These are phyloP conservation scores for Pteronotus mesoamericanus DNA, from an alignment of 2,797 vertebrate species.

Conservation along the genomic window DNA sequence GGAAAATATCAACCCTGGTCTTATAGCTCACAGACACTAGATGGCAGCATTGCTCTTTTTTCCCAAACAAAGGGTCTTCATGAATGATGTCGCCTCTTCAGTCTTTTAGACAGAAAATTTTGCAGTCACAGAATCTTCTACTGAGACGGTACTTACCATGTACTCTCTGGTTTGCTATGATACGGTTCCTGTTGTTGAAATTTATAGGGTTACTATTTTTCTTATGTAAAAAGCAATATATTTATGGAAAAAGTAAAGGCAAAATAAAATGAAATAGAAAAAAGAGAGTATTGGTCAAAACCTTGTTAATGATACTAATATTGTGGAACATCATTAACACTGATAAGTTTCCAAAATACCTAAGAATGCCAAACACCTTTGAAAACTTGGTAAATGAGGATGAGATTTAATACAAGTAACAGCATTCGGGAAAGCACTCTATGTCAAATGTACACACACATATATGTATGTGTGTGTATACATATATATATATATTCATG, in stretches of 20 bases:
- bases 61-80: accelerated
- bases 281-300: neutral
- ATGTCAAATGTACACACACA: too few species aligned
- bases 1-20: neutral
- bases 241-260: neutral
- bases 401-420: neutral
- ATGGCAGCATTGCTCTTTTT: conserved; percentile 74
- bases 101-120: neutral
- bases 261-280: neutral
- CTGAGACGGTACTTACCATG: neutral
- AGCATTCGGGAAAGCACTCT: neutral
- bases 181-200: neutral
- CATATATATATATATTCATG: neutral
- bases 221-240: neutral
- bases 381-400: neutral
- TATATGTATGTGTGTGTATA: too few species aligned
- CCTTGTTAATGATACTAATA: neutral
- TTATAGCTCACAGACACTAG: conserved; percentile 57
- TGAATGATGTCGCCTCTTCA: neutral
- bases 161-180: neutral
- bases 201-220: neutral
- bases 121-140: neutral
- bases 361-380: neutral
- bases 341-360: neutral
- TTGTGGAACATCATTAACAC: neutral